phyloP scores from a whole-genome alignment of 2,113 vertebrate genomes.

The Dasyurus viverrinus region DNA sequence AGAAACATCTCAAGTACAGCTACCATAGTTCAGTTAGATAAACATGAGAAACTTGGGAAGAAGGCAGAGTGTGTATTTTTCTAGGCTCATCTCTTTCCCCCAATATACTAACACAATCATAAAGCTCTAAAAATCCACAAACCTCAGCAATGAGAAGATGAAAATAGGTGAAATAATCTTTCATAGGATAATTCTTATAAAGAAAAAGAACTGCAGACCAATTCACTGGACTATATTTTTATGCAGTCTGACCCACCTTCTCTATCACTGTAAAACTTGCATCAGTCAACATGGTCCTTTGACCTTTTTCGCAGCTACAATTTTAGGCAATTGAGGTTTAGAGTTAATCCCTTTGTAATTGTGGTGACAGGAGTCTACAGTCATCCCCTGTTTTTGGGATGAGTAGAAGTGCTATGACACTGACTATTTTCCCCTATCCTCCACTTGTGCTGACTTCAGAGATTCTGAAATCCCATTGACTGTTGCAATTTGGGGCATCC shows the following conservation, averaged over 20 bases:
- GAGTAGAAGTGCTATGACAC: background rate
- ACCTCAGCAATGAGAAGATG: background rate
- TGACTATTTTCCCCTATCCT: background rate
- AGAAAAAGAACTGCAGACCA: background rate
- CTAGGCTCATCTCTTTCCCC: background rate
- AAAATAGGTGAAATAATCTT: background rate
- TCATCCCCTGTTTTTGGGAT: background rate
- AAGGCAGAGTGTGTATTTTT: background rate
- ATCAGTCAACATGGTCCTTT: background rate
- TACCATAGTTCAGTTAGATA: constrained; percentile 34
- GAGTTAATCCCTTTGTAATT: background rate
- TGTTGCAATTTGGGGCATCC: background rate
- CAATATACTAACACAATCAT: background rate
- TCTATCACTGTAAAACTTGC: background rate
- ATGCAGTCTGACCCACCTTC: background rate
- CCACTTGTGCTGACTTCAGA: background rate
- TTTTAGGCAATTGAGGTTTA: background rate
- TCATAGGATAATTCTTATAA: background rate
- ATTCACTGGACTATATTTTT: background rate
- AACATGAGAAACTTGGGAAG: background rate
- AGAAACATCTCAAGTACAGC: background rate
- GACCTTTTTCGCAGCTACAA: background rate
- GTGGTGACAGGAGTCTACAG: background rate
- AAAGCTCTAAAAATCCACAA: background rate
- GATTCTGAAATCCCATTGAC: background rate